A percentile compares a stretch with the other conserved stretches of the same genome.
These are phyloP conservation scores for Ptyas mucosa DNA, from an alignment of 2,113 vertebrate species.

Conservation along the genomic window DNA sequence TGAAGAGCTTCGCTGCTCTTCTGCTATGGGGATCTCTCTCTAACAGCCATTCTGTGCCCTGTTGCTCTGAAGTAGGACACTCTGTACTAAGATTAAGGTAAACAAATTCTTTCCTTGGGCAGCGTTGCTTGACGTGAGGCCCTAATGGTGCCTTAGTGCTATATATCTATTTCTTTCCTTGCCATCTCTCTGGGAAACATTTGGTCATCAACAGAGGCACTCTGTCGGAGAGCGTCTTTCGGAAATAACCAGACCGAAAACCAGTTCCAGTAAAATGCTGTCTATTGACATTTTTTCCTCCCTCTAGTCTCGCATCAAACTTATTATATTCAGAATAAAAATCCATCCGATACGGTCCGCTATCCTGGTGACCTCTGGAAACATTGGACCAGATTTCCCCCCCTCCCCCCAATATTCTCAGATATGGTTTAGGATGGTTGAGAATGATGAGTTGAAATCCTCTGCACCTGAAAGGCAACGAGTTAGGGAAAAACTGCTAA, in stretches of 20 bases:
- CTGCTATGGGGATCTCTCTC: neutral
- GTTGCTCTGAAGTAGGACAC: neutral
- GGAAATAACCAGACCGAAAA: slow-evolving; percentile 14
- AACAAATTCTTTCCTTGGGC: slow-evolving; percentile 22
- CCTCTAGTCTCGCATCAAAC: neutral
- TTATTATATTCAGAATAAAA: neutral
- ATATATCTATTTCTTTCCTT: slow-evolving; percentile 20
- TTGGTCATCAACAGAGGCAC: slow-evolving; percentile 15
- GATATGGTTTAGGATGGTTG: neutral
- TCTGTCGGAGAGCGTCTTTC: neutral
- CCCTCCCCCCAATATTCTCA: neutral
- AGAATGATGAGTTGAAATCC: neutral
- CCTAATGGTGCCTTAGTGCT: neutral
- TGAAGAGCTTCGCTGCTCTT: neutral
- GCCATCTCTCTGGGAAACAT: slow-evolving; percentile 25
- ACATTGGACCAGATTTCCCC: neutral
- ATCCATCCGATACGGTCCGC: neutral
- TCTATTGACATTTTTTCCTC: too few relatives aligned
- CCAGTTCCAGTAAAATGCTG: neutral
- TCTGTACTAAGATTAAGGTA: slow-evolving; percentile 12
- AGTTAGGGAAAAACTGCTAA: neutral
- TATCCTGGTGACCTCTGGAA: neutral
- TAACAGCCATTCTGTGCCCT: neutral
- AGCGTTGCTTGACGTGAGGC: slow-evolving; percentile 13
- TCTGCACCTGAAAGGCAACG: neutral